Conservation (phyloP, 2,888 invertebrate species). For the Colostygia pectinataria region DNA sequence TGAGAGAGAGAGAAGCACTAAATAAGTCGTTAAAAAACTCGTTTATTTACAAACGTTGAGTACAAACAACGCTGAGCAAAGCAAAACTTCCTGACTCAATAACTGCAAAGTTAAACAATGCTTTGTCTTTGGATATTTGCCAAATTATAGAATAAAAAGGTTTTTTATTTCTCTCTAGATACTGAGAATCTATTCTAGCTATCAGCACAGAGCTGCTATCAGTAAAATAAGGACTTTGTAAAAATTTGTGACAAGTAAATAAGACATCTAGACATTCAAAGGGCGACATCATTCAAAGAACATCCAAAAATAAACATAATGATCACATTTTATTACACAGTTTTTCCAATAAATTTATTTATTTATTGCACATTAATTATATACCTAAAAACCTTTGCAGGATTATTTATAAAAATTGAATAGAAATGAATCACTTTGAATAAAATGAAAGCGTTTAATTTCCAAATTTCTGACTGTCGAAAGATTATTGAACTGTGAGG, state of each 20-base stretch:
- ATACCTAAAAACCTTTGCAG: too few relatives aligned
- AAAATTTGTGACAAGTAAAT: neutral
- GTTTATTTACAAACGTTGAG: constrained; percentile 10
- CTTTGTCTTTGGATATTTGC: constrained; percentile 26
- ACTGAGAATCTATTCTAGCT: constrained; percentile 8
- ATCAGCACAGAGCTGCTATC: too few relatives aligned
- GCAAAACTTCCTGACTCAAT: constrained; percentile 26
- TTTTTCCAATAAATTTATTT: too few relatives aligned
- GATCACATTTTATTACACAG: neutral
- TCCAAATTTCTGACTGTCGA: constrained; percentile 54
- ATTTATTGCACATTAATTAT: too few relatives aligned
- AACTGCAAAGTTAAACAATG: constrained; percentile 28
- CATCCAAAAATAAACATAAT: neutral
- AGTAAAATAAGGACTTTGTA: constrained; percentile 11
- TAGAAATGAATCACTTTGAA: constrained; percentile 27
- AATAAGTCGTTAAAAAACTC: constrained; percentile 7
- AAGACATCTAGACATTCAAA: constrained; percentile 22
- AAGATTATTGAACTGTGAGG: constrained; percentile 67
- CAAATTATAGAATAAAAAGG: constrained; percentile 21
- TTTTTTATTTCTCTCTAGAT: constrained; percentile 9
- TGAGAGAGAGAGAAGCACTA: neutral
- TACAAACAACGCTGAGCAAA: constrained; percentile 21
- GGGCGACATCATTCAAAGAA: constrained; percentile 9
- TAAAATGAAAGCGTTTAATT: constrained; percentile 52
- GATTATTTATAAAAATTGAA: too few relatives aligned